Conservation (phyloP, 2,113 vertebrate species). For the Phylloscopus whistleri region DNA sequence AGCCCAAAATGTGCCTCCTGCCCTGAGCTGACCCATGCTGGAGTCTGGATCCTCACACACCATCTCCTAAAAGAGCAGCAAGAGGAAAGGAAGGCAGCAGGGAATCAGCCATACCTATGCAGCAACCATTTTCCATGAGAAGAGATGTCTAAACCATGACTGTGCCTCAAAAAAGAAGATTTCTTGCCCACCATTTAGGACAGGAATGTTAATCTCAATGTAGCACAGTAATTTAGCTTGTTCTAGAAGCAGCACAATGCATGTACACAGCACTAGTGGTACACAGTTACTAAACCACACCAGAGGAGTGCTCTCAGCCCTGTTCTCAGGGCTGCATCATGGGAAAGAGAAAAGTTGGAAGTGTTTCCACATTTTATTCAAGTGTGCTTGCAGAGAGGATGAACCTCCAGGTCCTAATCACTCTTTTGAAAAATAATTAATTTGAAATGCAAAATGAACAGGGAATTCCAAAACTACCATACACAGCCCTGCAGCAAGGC, state of each 20-base stretch:
- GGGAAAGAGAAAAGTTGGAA: not conserved
- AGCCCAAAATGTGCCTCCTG: not conserved
- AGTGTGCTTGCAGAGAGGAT: not conserved
- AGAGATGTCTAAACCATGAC: not conserved
- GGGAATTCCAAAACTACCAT: not conserved
- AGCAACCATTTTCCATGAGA: not conserved
- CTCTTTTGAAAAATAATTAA: not conserved
- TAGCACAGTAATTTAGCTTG: not conserved
- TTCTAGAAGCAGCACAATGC: not conserved
- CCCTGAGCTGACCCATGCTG: not conserved
- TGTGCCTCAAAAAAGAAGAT: not conserved
- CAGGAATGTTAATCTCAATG: not conserved
- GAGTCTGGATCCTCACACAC: not conserved
- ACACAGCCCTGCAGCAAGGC: not conserved
- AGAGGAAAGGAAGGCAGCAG: not conserved
- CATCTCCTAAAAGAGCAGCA: not conserved
- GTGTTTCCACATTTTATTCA: not conserved
- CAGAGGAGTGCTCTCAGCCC: not conserved
- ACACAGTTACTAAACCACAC: not conserved
- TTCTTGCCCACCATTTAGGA: not conserved
- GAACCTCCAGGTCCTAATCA: not conserved
- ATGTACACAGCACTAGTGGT: not conserved
- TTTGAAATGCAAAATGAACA: not conserved
- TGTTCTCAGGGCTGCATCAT: not conserved
- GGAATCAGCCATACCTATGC: not conserved